Evolutionary conservation across 2,888 invertebrate genomes (phyloP).

Genomic region (Limenitis camilla): DNA sequence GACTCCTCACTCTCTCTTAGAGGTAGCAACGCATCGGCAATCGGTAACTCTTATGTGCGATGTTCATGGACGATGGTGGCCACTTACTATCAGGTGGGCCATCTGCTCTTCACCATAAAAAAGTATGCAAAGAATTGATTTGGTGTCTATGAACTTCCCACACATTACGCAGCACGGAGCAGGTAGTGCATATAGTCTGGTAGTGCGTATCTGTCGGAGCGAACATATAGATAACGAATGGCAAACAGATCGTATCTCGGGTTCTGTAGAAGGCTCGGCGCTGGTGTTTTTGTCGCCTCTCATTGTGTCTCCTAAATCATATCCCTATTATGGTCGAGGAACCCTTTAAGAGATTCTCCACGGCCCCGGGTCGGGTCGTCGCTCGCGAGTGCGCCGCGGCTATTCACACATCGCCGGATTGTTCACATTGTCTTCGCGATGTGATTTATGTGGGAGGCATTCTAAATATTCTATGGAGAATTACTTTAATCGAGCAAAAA

Average conservation of each 20-base stretch:
- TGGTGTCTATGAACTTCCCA: neutral
- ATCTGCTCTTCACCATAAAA: too few relatives aligned
- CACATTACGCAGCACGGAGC: conserved; percentile 8
- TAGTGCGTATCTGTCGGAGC: conserved; percentile 11
- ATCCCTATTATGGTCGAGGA: conserved; percentile 27
- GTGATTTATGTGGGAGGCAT: conserved; percentile 24
- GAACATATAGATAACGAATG: conserved; percentile 26
- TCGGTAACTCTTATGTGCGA: too few relatives aligned
- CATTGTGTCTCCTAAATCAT: conserved; percentile 35
- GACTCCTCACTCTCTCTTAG: neutral
- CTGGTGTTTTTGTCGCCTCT: conserved; percentile 26
- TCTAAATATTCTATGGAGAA: neutral
- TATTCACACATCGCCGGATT: conserved; percentile 15
- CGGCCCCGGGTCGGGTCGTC: conserved; percentile 10
- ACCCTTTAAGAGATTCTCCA: conserved; percentile 39
- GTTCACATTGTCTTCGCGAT: conserved; percentile 12
- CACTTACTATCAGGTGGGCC: too few relatives aligned
- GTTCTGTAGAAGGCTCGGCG: conserved; percentile 19
- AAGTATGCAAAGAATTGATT: conserved; percentile 1
- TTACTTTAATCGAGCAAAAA: neutral
- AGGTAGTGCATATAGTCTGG: conserved; percentile 17
- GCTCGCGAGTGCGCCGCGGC: conserved; percentile 17
- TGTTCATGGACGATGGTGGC: too few relatives aligned
- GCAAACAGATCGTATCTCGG: conserved; percentile 19
- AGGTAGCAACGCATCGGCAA: too few relatives aligned